Conservation (phyloP, 2,888 invertebrate species). For the Gisinianus flammeolus region DNA sequence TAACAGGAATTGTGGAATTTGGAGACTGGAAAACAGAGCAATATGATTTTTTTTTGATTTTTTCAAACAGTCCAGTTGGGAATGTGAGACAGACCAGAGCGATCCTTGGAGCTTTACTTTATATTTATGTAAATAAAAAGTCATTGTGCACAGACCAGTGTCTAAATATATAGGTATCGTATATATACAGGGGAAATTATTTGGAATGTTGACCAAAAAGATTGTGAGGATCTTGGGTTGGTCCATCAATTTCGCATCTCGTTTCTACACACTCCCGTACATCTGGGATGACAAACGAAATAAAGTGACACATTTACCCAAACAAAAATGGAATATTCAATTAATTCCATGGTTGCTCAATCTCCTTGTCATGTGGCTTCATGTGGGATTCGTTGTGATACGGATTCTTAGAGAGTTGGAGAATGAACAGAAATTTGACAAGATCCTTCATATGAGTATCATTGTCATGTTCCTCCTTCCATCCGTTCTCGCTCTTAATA, state of each 20-base stretch:
- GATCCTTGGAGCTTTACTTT: too few species aligned
- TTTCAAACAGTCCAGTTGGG: too few species aligned
- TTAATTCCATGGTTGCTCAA: background rate
- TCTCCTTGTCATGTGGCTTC: background rate
- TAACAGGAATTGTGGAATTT: too few species aligned
- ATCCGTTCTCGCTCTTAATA: background rate
- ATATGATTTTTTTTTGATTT: too few species aligned
- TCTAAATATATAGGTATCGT: too few species aligned
- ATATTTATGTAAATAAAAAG: too few species aligned
- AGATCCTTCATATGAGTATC: slow-evolving; percentile 10
- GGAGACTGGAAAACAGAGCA: too few species aligned
- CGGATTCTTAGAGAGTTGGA: background rate
- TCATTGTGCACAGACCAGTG: too few species aligned
- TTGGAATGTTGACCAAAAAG: slow-evolving; percentile 1
- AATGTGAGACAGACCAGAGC: too few species aligned
- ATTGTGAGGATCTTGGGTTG: background rate
- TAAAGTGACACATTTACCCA: background rate
- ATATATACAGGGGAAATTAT: too few species aligned
- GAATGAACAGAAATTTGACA: background rate
- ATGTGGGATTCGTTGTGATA: background rate
- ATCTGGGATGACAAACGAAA: background rate
- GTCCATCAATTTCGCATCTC: background rate
- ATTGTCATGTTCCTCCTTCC: slow-evolving; percentile 11
- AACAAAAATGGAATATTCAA: background rate
- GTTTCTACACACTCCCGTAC: background rate